Percentiles rank a stretch among this genome's conserved stretches.
phyloP scores from a whole-genome alignment of 1,140 invertebrate species.

The Achroia grisella region DNA sequence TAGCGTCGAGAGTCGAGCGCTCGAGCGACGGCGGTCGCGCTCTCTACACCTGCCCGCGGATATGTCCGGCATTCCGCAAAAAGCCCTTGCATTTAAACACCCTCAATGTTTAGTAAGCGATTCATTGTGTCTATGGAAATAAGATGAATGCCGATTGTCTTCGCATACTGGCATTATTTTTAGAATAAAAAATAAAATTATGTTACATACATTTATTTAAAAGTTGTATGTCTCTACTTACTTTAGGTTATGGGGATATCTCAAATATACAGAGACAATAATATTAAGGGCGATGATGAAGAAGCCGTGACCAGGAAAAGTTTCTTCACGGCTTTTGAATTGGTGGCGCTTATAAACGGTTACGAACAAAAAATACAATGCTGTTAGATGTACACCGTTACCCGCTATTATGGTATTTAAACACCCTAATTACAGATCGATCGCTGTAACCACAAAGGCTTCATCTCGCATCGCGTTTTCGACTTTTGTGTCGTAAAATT shows the following conservation, averaged over 20 bases:
- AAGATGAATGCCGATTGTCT: background rate
- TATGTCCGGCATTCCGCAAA: slow-evolving; percentile 55
- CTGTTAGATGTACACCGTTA: slow-evolving; percentile 57
- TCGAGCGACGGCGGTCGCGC: too few species aligned
- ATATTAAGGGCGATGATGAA: too few species aligned
- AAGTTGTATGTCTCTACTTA: too few species aligned
- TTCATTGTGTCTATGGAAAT: slow-evolving; percentile 2
- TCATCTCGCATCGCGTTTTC: slow-evolving; percentile 49
- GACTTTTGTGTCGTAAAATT: slow-evolving; percentile 57
- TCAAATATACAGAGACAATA: too few species aligned
- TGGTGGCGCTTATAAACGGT: slow-evolving; percentile 3
- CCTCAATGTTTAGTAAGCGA: slow-evolving; percentile 13
- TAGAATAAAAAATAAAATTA: too few species aligned
- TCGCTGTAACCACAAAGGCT: slow-evolving; percentile 58
- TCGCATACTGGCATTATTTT: too few species aligned
- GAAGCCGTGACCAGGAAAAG: background rate
- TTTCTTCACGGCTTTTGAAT: background rate
- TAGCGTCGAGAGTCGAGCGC: slow-evolving; percentile 39
- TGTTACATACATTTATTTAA: too few species aligned
- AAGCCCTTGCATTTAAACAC: slow-evolving; percentile 25
- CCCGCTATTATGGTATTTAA: slow-evolving; percentile 55
- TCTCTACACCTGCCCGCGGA: slow-evolving; percentile 48
- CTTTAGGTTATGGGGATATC: too few species aligned
- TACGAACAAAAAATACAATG: slow-evolving; percentile 31
- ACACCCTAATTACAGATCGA: slow-evolving; percentile 65